Evolutionary conservation across 2,888 invertebrate genomes (phyloP).

Genomic region (Mystacides longicornis): DNA sequence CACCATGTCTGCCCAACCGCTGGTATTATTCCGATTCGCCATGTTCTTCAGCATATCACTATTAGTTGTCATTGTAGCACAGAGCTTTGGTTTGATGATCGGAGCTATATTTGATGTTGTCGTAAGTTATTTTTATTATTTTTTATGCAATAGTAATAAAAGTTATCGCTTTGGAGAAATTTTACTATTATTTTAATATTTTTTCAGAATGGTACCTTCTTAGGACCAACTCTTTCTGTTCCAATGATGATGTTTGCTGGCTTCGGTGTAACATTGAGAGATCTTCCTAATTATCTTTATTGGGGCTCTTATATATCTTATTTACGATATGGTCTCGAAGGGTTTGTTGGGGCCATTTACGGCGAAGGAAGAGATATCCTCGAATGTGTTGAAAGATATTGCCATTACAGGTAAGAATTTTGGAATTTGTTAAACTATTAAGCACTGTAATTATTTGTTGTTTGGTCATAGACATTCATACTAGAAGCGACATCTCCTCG

Average conservation of each 20-base stretch:
- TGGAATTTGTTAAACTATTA: background rate
- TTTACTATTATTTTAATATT: too few relatives aligned
- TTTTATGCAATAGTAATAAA: too few relatives aligned
- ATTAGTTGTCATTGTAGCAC: constrained; percentile 81
- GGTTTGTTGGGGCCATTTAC: constrained; percentile 76
- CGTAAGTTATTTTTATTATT: constrained; percentile 51
- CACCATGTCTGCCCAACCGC: constrained; percentile 84
- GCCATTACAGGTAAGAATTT: constrained; percentile 60
- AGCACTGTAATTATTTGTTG: too few relatives aligned
- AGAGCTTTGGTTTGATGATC: constrained; percentile 86
- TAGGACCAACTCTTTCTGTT: constrained; percentile 85
- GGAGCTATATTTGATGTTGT: constrained; percentile 83
- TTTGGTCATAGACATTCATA: too few relatives aligned
- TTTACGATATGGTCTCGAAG: constrained; percentile 85
- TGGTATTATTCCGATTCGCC: constrained; percentile 66
- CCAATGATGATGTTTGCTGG: constrained; percentile 97
- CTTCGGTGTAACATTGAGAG: constrained; percentile 84
- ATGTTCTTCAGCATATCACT: constrained; percentile 78
- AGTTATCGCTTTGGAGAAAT: too few relatives aligned
- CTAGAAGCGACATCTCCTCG: too few relatives aligned
- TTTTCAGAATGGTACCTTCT: constrained; percentile 84
- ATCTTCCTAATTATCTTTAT: constrained; percentile 75
- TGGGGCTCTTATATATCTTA: constrained; percentile 93
- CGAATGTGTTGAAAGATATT: constrained; percentile 70
- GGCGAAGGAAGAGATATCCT: constrained; percentile 67